A percentile compares a stretch with the other conserved stretches of the same genome.
Conservation (phyloP, 2,888 invertebrate species). For the Philonicus albiceps region DNA sequence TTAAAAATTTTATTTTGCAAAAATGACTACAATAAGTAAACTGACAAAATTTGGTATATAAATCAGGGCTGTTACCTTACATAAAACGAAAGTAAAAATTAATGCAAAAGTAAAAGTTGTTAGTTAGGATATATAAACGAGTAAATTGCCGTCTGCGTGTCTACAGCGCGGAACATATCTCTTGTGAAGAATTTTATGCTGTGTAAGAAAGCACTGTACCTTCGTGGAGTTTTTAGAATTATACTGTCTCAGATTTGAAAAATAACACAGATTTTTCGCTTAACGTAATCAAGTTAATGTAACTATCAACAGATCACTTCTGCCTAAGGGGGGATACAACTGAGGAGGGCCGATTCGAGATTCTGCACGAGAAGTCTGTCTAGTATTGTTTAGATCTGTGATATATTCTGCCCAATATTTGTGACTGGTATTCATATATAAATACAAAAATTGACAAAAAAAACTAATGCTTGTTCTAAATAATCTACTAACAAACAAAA, state of each 20-base stretch:
- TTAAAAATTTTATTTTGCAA: conserved; percentile 15
- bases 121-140: conserved; percentile 12
- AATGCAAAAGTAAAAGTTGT: background rate
- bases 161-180: background rate
- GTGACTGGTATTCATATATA: conserved; percentile 11
- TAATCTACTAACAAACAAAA: background rate
- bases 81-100: background rate
- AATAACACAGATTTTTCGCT: conserved; percentile 16
- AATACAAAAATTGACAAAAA: background rate
- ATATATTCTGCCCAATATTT: conserved; percentile 21
- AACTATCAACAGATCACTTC: background rate
- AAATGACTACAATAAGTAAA: background rate
- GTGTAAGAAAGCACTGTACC: conserved; percentile 2
- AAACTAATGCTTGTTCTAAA: conserved; percentile 22
- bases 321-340: background rate
- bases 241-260: conserved; percentile 20
- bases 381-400: conserved; percentile 38
- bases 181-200: conserved; percentile 1
- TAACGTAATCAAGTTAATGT: background rate
- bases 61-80: conserved; percentile 33
- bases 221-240: background rate
- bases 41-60: conserved; percentile 2
- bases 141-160: background rate
- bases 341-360: background rate
- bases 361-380: conserved; percentile 8